Base-by-base conservation (phyloP, 2,888 invertebrate species). In the Germaria angustata region DNA sequence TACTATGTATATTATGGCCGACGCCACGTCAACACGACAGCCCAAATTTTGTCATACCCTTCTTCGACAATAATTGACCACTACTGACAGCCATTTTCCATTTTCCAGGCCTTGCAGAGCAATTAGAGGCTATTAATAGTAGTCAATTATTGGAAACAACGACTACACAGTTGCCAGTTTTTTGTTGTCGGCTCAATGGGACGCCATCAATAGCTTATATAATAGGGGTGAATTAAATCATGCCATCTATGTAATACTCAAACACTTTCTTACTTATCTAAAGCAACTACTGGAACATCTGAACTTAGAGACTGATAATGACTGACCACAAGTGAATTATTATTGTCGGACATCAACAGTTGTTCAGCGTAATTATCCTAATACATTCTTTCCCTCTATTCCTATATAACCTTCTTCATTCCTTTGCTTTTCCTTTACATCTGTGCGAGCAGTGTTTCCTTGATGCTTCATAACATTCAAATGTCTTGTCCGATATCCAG, bases 361-460 rank as follows among this genome's bases (percentile, higher is more conserved):
- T 79, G 80, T 80, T 51, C 68, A 73, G 44, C 59, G 15, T 68
- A 68, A 61, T 39, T 20, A 39, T 61, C 61, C 61, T 65, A 34
- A 71, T 28, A 68, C 20, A 34, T 17, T 57, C 22, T 34, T 9
- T 34, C 22, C 51, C 34, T 34, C 46, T 41, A 9, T 32, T 75
- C 63, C 80, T 63, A 68, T 49, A 36, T 34, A 34, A 17, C 61
- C 55, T 65, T 34, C 32, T 46, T 11, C 41, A 49, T 51, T 72
- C 81, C 81, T 77, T 66, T 78, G 66, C 63, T 77, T 73, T 81
- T 53, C 77, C 73, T 68, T 49, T n/a, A 55, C 24, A 65, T 59
- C 71, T 78, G 39, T 81, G 77, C 68, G 77, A 78, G 81, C 81
- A 78, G 77, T 78, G 77, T 78, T 73, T 72, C 39, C 61, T 72